A percentile compares a stretch with the other conserved stretches of the same genome.
phyloP scores from a whole-genome alignment of 2,113 vertebrate species.

The Saccopteryx leptura region DNA sequence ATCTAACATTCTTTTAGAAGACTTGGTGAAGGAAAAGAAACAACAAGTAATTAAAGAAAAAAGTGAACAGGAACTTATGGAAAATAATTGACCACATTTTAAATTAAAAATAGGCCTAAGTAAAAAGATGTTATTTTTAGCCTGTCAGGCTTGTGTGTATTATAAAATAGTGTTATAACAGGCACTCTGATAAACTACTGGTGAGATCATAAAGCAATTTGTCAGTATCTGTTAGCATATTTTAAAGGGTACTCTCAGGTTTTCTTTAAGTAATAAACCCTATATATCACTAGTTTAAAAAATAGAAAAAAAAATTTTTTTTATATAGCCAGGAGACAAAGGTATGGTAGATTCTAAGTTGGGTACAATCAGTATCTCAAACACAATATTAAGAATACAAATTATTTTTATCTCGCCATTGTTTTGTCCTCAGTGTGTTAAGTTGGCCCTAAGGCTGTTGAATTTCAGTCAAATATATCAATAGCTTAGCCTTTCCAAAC shows the following conservation, averaged over 20 bases:
- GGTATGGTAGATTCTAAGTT: not conserved
- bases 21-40: not conserved
- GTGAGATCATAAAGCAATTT: not conserved
- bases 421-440: not conserved
- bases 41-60: not conserved
- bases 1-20: constrained; percentile 1
- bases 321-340: not conserved
- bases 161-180: not conserved
- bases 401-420: not conserved
- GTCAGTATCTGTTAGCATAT: not conserved
- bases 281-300: not conserved
- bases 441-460: not conserved
- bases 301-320: not conserved
- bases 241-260: not conserved
- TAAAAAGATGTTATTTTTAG: not conserved
- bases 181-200: not conserved
- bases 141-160: not conserved
- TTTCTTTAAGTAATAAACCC: not conserved
- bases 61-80: not conserved
- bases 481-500: not conserved
- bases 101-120: not conserved
- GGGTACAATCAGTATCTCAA: not conserved
- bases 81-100: not conserved
- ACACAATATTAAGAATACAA: not conserved
- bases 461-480: not conserved